Evolutionary conservation across 2,888 invertebrate species (phyloP), one percentile per base, ranked within the genome.

Genomic region (Melanostoma mellinum): DNA sequence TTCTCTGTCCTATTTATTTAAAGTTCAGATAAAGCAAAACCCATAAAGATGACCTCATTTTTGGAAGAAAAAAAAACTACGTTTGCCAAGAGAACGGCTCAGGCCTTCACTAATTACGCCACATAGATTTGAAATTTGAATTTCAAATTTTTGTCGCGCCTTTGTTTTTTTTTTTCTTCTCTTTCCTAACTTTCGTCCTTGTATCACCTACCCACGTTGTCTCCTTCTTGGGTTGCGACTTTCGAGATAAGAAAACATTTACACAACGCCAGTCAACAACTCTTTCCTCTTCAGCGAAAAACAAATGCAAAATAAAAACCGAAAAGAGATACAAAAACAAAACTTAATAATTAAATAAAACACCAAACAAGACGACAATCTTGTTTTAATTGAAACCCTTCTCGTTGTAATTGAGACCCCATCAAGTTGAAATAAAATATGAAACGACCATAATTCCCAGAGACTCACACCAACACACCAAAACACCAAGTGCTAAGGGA

Each of bases 331-430:
- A 32, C 36, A 58, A 69, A 63, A 61, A 46, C 32, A 50, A 40
- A 44, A n/a, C 52, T 61, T 61, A 55, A 56, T 79, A 79, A 84
- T 84, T 84, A 84, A 79, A 84, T 84, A 74, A 84, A 84, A 84
- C 74, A 84, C 82, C 84, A 84, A 75, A 50, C 79, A 71, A 67
- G 79, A 84, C 84, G 84, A 84, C 84, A 84, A 84, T 78, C 74
- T 84, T 75, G 84, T 79, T 74, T 84, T 84, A 84, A 84, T 84
- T 84, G 84, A 84, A 84, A 84, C 84, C 84, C 84, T 84, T 84
- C 84, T 78, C 71, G 79, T 48, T 84, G 84, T 84, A 84, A 84
- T 79, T 79, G 84, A 84, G 84, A 84, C 75, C 74, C 75, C 84
- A 75, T 84, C 79, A 84, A 75, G 69, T 79, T 60, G 69, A 79